Evolutionary conservation across 2,113 vertebrate genomes (phyloP), one percentile per base, ranked within the genome.

Genomic region (Gymnorhina tibicen): DNA sequence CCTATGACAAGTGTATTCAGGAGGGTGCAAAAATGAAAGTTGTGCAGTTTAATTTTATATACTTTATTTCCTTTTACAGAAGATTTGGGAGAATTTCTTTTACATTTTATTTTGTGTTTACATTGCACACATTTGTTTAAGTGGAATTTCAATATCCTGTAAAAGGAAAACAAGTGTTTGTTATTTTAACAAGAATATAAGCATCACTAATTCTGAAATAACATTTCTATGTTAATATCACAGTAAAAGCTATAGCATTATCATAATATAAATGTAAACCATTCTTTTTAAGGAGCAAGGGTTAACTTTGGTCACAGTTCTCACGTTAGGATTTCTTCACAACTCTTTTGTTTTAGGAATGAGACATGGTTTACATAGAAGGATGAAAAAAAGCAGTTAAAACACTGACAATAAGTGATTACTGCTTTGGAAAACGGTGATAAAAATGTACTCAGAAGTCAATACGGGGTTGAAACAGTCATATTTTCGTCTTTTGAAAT

Each of bases 81-180:
- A 84, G 22, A 75, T 64, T 67, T 75, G 47, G 44, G 72, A 72
- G 23, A 67, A 53, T 35, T 18, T 10, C 66, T 77, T 83, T 74
- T 49, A 60, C 4, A 11, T 60, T 73, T 67, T 72, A 50, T 49
- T 92, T 79, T 41, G 44, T 62, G 24, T 77, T 86, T 85, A n/a
- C 50, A 17, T 70, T 59, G 35, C 33, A 59, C 35, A 35, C 42
- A 59, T 53, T 93, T 86, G 5, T 85, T 85, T 60, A 62, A 83
- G 64, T 56, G 73, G 49, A 67, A 81, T 92, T 93, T 85, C 68
- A 91, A 50, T 85, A 70, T 70, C 42, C 59, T 84, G 50, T 93
- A 66, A 80, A 97, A 94, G 55, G 91, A 93, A 91, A 75, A 60
- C 7, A 88, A 66, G n/a, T n/a, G 11, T 59, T 87, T 83, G 58